These are phyloP conservation scores for Calliopum simillimum DNA, from an alignment of 2,888 invertebrate genomes.

Conservation along the genomic window DNA sequence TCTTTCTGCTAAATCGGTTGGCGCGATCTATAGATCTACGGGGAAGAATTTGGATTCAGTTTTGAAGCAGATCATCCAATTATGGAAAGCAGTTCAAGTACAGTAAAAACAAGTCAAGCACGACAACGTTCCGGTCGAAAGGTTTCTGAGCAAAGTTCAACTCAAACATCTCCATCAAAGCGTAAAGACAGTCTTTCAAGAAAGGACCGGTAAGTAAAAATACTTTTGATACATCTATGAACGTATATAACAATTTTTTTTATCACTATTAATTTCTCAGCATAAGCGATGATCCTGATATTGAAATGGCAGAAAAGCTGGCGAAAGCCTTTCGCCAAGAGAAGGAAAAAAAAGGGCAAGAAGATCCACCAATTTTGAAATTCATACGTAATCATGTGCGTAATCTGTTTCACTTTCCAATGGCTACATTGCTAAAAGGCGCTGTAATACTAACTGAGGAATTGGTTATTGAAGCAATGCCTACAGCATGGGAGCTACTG, in stretches of 20 bases:
- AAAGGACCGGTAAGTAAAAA: constrained; percentile 72
- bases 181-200: constrained; percentile 81
- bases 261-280: constrained; percentile 41
- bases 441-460: constrained; percentile 91
- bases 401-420: constrained; percentile 89
- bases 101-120: constrained; percentile 59
- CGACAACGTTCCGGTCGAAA: constrained; percentile 72
- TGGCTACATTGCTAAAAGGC: constrained; percentile 89
- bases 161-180: constrained; percentile 81
- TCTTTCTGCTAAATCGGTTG: background rate
- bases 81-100: constrained; percentile 58
- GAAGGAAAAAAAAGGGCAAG: constrained; percentile 70
- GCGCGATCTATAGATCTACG: constrained; percentile 75
- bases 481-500: constrained; percentile 95
- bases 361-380: constrained; percentile 79
- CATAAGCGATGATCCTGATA: constrained; percentile 65
- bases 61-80: constrained; percentile 70
- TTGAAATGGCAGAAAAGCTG: constrained; percentile 63
- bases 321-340: constrained; percentile 63
- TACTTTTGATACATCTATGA: background rate
- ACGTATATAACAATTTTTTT: background rate
- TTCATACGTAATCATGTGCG: constrained; percentile 85
- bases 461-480: constrained; percentile 86
- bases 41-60: constrained; percentile 83
- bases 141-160: constrained; percentile 84